Evolutionary conservation across 2,888 invertebrate species (phyloP), one percentile per base, ranked within the genome.

Genomic region (Polyommatus iphigenia): DNA sequence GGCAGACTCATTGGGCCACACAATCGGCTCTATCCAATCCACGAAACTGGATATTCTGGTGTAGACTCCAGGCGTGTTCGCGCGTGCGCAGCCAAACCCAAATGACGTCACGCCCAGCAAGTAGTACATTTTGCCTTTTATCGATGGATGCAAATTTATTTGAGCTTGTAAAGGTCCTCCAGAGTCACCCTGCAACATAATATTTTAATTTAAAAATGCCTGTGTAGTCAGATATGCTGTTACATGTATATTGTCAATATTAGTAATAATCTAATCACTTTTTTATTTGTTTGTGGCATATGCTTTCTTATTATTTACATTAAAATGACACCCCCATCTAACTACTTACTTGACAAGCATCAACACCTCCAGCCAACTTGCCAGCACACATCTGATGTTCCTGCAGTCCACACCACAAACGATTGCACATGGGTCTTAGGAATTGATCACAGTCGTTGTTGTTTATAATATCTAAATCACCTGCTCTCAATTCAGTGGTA

Each of bases 161-260:
- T 84, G 83, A 24, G 95, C 86, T 83, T 95, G 91, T 3, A 97
- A 89, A 0, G 97, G 97, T 3, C 96, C 96, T 20, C 97, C 97
- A 4, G 96, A 96, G 87, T 97, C 96, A 75, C 96, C 96, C 95
- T 96, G 87, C 8, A 76, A 76, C 59, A 6, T 4, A 50, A 32
- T 57, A 2, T 72, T 20, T 15, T 7, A 0, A 15, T 20, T 50
- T 57, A 24, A 10, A 57, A 41, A 1, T 24, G 0, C 13, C 4
- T 41, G 41, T 41, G 8, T 8, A 41, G 8, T 41, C 41, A 41
- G 8, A 1, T 36, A 36, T 36, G 36, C 36, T 36, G 36, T 36
- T 6, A 36, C 36, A 36, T 6, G 2, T 36, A 41, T 41, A 41
- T 8, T 41, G 41, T 41, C 41, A 36, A 36, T 41, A 41, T 36